A percentile compares a stretch with the other conserved stretches of the same genome.
Evolutionary conservation across 2,113 vertebrate genomes (phyloP).

Genomic region (Osmerus eperlanus): DNA sequence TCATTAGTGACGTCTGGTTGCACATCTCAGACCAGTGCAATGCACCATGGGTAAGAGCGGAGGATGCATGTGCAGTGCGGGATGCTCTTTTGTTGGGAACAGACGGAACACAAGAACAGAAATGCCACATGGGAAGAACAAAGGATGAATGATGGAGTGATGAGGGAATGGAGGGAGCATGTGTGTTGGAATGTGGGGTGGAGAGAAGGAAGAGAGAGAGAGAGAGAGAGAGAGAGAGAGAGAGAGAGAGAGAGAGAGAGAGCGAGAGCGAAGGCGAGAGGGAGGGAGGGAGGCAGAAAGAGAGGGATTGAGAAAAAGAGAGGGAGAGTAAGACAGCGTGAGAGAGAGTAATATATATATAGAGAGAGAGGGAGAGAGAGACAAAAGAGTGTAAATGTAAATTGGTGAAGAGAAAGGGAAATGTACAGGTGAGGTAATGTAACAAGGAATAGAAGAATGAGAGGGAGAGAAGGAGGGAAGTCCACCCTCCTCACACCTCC

Average conservation of each 20-base stretch:
- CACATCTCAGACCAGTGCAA: too few species aligned
- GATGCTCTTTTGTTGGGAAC: too few species aligned
- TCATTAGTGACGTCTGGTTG: too few species aligned
- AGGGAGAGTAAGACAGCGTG: not conserved
- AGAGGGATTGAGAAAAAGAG: not conserved
- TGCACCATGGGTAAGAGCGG: too few species aligned
- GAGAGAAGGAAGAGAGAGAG: not conserved
- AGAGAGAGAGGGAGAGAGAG: not conserved
- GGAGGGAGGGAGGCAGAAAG: slow-evolving; percentile 33
- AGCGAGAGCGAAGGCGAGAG: not conserved
- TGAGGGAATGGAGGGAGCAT: not conserved
- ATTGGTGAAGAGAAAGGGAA: not conserved
- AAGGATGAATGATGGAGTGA: too few species aligned
- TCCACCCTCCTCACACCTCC: too few species aligned
- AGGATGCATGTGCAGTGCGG: too few species aligned
- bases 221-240: not conserved
- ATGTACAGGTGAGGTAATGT: not conserved
- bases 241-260: not conserved
- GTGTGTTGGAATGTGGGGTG: not conserved
- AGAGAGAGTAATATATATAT: not conserved
- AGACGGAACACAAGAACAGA: too few species aligned
- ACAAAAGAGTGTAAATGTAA: not conserved
- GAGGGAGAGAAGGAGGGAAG: slow-evolving; percentile 2
- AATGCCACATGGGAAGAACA: not conserved
- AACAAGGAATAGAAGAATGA: not conserved